Evolutionary conservation across 2,113 vertebrate genomes (phyloP).

Genomic region (Neotragus moschatus): DNA sequence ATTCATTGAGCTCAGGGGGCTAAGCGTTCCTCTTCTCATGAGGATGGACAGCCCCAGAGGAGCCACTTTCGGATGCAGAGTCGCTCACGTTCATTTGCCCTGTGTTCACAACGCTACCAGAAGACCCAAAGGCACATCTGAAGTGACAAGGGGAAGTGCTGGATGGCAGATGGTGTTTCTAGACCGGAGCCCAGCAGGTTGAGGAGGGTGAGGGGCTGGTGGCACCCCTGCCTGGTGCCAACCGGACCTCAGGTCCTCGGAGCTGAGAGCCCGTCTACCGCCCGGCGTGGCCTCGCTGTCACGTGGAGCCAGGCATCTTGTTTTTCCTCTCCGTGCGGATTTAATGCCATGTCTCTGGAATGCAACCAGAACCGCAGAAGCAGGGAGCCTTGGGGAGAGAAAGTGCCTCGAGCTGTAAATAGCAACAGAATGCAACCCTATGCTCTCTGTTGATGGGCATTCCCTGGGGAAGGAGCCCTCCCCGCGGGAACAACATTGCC

Average conservation of each 20-base stretch:
- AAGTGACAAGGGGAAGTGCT: not conserved
- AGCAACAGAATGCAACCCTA: not conserved
- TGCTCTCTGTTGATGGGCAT: not conserved
- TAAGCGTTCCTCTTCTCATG: not conserved
- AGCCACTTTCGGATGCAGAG: not conserved
- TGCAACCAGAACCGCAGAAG: not conserved
- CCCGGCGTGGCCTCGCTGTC: not conserved
- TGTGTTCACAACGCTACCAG: not conserved
- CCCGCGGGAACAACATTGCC: not conserved
- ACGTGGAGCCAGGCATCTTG: not conserved
- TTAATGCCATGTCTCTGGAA: not conserved
- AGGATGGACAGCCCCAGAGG: not conserved
- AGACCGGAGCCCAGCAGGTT: not conserved
- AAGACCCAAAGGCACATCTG: not conserved
- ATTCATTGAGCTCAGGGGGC: not conserved
- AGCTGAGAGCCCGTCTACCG: not conserved
- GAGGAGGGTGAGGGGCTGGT: not conserved
- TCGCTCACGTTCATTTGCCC: not conserved
- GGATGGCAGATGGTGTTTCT: not conserved
- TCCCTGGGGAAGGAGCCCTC: not conserved
- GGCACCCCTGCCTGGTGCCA: not conserved
- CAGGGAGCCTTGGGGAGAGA: not conserved
- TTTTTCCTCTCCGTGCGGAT: not conserved
- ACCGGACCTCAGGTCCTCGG: not conserved
- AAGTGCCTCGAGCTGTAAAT: not conserved